Evolutionary conservation across 1,140 invertebrate species (phyloP).

Genomic region (Sweltsa coloradensis): DNA sequence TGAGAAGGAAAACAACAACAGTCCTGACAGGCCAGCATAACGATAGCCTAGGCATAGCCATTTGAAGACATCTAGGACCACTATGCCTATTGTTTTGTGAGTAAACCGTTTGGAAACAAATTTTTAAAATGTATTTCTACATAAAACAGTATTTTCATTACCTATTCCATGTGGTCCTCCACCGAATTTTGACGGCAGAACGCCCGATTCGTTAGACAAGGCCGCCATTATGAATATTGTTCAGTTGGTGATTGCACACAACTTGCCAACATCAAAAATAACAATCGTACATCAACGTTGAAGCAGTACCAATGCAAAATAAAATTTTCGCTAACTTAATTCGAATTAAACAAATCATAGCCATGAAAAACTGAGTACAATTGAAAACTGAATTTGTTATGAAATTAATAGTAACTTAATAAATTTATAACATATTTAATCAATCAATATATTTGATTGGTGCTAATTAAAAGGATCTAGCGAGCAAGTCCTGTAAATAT

Average conservation of each 20-base stretch:
- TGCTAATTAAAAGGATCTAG: not conserved
- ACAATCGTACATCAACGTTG: not conserved
- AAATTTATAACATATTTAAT: no score
- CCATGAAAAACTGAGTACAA: conserved; percentile 11
- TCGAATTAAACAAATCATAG: conserved; percentile 8
- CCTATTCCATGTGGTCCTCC: conserved; percentile 42
- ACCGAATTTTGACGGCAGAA: conserved; percentile 29
- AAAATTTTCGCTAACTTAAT: not conserved
- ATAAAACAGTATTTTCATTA: no score
- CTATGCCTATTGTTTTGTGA: no score
- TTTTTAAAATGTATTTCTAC: no score
- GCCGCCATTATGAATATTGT: conserved; percentile 29
- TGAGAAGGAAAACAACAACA: no score
- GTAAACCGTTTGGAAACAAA: no score
- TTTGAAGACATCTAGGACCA: no score
- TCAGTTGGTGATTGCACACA: conserved; percentile 14
- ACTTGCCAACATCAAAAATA: conserved; percentile 4
- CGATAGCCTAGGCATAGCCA: no score
- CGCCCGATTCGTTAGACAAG: conserved; percentile 12
- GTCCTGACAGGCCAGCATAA: no score
- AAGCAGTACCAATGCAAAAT: conserved; percentile 2
- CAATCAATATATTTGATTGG: no score
- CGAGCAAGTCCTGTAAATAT: not conserved
- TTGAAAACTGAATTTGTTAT: no score
- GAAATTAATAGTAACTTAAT: no score